These are phyloP conservation scores for Scaptomyza caliginosa DNA, from an alignment of 2,888 invertebrate genomes.

Conservation along the genomic window DNA sequence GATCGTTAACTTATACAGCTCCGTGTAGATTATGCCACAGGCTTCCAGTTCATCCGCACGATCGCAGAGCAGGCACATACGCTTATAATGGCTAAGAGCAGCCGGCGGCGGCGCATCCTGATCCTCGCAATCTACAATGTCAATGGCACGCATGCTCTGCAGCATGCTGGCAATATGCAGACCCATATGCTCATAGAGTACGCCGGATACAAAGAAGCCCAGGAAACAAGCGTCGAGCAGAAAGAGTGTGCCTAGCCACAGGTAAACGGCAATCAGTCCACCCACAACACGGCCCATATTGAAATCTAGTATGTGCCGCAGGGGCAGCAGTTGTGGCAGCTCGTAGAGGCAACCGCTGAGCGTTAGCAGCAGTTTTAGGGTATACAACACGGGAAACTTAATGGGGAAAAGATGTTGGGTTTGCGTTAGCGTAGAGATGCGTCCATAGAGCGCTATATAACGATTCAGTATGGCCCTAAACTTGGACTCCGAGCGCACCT, in stretches of 20 bases:
- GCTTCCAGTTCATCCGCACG: slow-evolving; percentile 73
- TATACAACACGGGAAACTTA: slow-evolving; percentile 54
- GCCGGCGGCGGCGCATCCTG: background rate
- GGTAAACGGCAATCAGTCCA: slow-evolving; percentile 52
- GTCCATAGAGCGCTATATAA: slow-evolving; percentile 55
- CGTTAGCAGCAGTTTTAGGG: slow-evolving; percentile 61
- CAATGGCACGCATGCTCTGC: slow-evolving; percentile 52
- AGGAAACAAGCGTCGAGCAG: slow-evolving; percentile 72
- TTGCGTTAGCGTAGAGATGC: slow-evolving; percentile 41
- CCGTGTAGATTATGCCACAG: slow-evolving; percentile 62
- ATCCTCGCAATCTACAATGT: slow-evolving; percentile 40
- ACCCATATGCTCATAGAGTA: slow-evolving; percentile 69
- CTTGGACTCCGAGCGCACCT: slow-evolving; percentile 46
- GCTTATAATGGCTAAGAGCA: slow-evolving; percentile 49
- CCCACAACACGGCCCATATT: background rate
- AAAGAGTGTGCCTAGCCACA: slow-evolving; percentile 74
- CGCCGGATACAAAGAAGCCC: slow-evolving; percentile 69
- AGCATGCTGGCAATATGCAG: slow-evolving; percentile 56
- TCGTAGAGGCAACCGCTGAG: slow-evolving; percentile 64
- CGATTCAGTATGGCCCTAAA: slow-evolving; percentile 61
- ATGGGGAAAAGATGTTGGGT: slow-evolving; percentile 40
- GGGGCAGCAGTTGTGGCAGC: slow-evolving; percentile 48
- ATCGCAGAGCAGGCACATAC: slow-evolving; percentile 72
- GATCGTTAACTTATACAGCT: slow-evolving; percentile 62
- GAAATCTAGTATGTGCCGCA: background rate